Evolutionary conservation across 2,888 invertebrate genomes (phyloP).

Genomic region (Cerastoderma edule): DNA sequence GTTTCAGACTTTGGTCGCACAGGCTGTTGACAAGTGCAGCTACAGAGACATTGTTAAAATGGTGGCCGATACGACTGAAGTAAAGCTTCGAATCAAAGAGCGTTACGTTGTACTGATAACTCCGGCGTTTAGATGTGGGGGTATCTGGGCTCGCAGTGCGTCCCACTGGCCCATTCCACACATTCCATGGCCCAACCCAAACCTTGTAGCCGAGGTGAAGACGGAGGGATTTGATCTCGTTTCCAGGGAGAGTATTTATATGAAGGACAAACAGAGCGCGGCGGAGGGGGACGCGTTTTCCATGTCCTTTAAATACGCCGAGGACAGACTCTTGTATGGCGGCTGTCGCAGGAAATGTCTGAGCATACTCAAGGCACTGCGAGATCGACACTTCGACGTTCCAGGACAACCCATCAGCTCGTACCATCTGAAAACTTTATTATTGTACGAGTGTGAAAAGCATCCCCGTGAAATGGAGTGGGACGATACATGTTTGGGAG

Average conservation of each 20-base stretch:
- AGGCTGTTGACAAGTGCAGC: constrained; percentile 95
- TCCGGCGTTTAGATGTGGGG: constrained; percentile 95
- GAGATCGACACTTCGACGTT: constrained; percentile 93
- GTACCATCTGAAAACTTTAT: constrained; percentile 92
- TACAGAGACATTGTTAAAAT: constrained; percentile 96
- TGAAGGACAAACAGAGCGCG: constrained; percentile 84
- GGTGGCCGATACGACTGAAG: constrained; percentile 97
- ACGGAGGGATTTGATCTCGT: constrained; percentile 97
- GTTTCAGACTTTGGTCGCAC: constrained; percentile 87
- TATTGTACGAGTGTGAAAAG: constrained; percentile 98
- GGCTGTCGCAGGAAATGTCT: constrained; percentile 94
- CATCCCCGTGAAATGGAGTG: constrained; percentile 96
- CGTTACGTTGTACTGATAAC: constrained; percentile 96
- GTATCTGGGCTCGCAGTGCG: constrained; percentile 96
- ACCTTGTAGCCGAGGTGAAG: constrained; percentile 95
- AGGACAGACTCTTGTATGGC: constrained; percentile 93
- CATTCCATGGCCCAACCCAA: constrained; percentile 96
- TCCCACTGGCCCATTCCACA: constrained; percentile 96
- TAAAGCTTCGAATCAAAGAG: constrained; percentile 94
- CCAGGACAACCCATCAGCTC: constrained; percentile 93
- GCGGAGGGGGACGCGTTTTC: constrained; percentile 99
- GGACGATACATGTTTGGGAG: constrained; percentile 95
- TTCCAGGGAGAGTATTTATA: constrained; percentile 90
- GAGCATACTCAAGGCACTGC: constrained; percentile 93
- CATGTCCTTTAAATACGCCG: constrained; percentile 94